phyloP scores from a whole-genome alignment of 2,888 invertebrate genomes.

The Diloba caeruleocephala region DNA sequence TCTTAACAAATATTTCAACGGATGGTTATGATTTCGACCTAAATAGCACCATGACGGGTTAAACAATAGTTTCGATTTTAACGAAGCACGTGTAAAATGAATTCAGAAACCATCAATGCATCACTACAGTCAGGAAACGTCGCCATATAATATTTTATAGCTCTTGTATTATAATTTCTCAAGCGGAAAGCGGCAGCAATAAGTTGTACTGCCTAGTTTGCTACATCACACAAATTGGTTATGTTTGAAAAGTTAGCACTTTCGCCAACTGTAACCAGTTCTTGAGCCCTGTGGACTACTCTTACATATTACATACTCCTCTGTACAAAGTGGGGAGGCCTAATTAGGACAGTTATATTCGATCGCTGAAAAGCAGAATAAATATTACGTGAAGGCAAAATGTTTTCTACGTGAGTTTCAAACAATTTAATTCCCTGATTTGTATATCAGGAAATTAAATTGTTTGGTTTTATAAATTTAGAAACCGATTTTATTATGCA shows the following conservation, averaged over 20 bases:
- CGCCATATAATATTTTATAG: constrained; percentile 41
- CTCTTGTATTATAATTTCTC: constrained; percentile 30
- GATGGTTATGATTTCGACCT: constrained; percentile 1
- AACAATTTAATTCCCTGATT: not conserved
- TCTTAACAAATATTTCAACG: not conserved
- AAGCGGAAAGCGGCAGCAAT: constrained; percentile 24
- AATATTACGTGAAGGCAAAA: constrained; percentile 5
- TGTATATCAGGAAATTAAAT: too few species aligned
- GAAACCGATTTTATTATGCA: not conserved
- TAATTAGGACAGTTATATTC: constrained; percentile 26
- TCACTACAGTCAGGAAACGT: constrained; percentile 18
- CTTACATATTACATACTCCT: constrained; percentile 17
- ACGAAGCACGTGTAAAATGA: constrained; percentile 6
- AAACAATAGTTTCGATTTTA: constrained; percentile 13
- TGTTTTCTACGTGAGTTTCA: constrained; percentile 4
- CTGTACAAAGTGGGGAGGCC: constrained; percentile 13
- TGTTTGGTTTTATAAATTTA: too few species aligned
- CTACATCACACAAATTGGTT: constrained; percentile 20
- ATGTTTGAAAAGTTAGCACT: constrained; percentile 31
- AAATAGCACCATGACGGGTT: not conserved
- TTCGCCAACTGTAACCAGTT: constrained; percentile 34
- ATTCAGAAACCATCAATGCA: constrained; percentile 19
- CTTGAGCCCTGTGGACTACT: constrained; percentile 12
- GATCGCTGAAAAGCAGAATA: constrained; percentile 9
- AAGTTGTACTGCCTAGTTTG: constrained; percentile 29